A percentile compares a stretch with the other conserved stretches of the same genome.
Evolutionary conservation across 2,113 vertebrate genomes (phyloP).

Genomic region (Chinchilla lanigera): DNA sequence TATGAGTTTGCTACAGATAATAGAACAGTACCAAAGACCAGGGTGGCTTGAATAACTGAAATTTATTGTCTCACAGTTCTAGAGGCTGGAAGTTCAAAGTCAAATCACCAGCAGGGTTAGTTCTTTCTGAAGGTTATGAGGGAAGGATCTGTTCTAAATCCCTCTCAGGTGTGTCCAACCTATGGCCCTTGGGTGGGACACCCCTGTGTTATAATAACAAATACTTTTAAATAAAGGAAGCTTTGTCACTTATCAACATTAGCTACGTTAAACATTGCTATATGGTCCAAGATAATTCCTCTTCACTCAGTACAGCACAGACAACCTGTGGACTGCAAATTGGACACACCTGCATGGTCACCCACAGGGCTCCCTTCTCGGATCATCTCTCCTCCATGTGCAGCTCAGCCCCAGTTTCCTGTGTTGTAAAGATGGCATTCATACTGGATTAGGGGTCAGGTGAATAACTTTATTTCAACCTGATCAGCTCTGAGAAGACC

Average conservation of each 20-base stretch:
- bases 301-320: background rate
- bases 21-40: background rate
- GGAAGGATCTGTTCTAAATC: background rate
- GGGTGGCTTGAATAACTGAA: background rate
- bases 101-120: background rate
- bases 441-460: background rate
- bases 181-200: background rate
- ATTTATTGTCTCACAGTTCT: background rate
- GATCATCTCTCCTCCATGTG: fast-evolving
- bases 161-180: background rate
- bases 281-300: background rate
- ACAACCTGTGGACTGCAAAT: background rate
- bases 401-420: background rate
- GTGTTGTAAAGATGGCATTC: background rate
- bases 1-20: background rate
- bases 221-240: background rate
- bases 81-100: background rate
- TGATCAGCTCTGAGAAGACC: background rate
- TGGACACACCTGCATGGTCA: background rate
- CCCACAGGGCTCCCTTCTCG: background rate
- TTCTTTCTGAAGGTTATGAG: background rate
- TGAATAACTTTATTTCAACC: background rate
- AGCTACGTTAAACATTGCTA: background rate
- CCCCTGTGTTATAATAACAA: background rate
- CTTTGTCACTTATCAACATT: background rate